Evolutionary conservation across 1,140 invertebrate genomes (phyloP).

Genomic region (Antheraea mylitta): DNA sequence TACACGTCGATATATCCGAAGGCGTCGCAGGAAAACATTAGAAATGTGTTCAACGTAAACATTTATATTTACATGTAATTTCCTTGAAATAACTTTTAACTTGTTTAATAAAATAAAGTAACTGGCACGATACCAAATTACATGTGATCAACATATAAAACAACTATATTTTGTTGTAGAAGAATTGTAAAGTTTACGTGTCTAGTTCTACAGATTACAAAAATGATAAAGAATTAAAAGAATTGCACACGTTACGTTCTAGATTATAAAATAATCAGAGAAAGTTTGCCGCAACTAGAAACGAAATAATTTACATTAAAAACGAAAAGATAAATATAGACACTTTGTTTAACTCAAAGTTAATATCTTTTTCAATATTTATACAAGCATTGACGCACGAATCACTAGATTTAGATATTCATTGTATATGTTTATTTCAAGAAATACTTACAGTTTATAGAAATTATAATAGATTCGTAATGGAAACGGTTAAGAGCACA

Average conservation of each 20-base stretch:
- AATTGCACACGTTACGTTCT: not conserved
- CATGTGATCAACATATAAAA: not conserved
- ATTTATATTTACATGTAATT: not conserved
- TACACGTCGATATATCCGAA: not conserved
- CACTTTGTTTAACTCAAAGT: not conserved
- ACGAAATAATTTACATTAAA: not conserved
- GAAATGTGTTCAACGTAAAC: not conserved
- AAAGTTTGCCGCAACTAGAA: not conserved
- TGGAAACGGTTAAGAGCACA: too few species aligned
- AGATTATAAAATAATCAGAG: not conserved
- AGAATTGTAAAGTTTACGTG: not conserved
- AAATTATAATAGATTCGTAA: not conserved
- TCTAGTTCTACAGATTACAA: too few species aligned
- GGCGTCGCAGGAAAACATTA: not conserved
- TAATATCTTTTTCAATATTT: not conserved
- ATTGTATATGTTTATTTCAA: not conserved
- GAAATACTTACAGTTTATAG: not conserved
- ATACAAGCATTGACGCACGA: not conserved
- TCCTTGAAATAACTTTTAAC: slow-evolving; percentile 12
- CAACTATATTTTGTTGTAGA: slow-evolving; percentile 4
- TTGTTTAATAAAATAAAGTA: slow-evolving; percentile 15
- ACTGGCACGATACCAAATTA: slow-evolving; percentile 25
- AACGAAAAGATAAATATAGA: not conserved
- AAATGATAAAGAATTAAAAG: too few species aligned
- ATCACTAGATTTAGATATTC: not conserved